Conservation (phyloP, 1,140 invertebrate species). For the Drosophila persimilis region DNA sequence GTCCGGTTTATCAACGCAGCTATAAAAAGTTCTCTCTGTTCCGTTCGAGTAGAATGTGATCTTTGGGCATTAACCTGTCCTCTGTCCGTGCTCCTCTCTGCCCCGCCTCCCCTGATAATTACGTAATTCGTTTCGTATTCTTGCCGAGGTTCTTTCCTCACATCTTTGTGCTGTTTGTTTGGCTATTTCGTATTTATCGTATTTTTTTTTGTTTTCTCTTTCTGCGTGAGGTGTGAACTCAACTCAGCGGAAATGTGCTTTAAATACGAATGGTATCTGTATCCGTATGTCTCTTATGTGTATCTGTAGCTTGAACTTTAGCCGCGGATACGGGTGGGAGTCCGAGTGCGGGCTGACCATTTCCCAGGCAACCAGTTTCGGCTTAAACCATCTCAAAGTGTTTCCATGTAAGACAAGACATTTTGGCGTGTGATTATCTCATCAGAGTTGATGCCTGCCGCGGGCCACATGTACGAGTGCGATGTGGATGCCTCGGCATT, state of each 20-base stretch:
- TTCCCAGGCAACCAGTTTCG: constrained; percentile 31
- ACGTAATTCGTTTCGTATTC: constrained; percentile 61
- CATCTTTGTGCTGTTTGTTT: constrained; percentile 31
- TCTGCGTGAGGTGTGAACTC: constrained; percentile 37
- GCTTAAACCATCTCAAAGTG: constrained; percentile 35
- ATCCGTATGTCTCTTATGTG: constrained; percentile 1
- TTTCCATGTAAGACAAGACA: constrained; percentile 62
- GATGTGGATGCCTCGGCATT: constrained; percentile 21
- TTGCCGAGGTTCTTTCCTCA: constrained; percentile 37
- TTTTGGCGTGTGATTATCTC: constrained; percentile 71
- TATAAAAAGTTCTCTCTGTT: constrained; percentile 37
- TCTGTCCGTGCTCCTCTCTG: constrained; percentile 2
- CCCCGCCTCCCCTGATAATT: constrained; percentile 41
- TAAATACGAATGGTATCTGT: constrained; percentile 22
- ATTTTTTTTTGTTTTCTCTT: constrained; percentile 11
- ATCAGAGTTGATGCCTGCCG: constrained; percentile 51
- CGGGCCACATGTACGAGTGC: constrained; percentile 33
- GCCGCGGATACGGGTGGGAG: no score
- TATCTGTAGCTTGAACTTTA: neutral
- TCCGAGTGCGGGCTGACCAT: constrained; percentile 8
- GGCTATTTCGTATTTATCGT: constrained; percentile 3
- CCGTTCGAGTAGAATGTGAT: constrained; percentile 28
- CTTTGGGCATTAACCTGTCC: constrained; percentile 32
- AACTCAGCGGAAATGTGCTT: constrained; percentile 43
- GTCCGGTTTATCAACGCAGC: constrained; percentile 29